A percentile compares a stretch with the other conserved stretches of the same genome.
Conservation (phyloP, 2,888 invertebrate species). For the Biston stratarius region DNA sequence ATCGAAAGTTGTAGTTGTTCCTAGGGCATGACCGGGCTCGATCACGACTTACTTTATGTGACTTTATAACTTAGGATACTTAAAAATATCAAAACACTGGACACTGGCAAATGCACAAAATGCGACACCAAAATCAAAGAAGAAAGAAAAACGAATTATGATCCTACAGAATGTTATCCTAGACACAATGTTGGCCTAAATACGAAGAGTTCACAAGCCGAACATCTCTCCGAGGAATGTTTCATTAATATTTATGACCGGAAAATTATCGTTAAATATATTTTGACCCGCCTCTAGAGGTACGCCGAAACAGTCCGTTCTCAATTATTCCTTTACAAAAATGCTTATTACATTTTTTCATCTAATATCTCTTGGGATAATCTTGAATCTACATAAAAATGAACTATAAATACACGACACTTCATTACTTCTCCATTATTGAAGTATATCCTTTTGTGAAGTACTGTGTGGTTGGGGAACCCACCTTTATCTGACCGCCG, state of each 20-base stretch:
- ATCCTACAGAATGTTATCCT: conserved; percentile 36
- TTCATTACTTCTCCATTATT: conserved; percentile 42
- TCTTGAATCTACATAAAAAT: conserved; percentile 36
- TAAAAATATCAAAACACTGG: too few relatives aligned
- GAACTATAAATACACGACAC: conserved; percentile 40
- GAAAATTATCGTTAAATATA: conserved; percentile 80
- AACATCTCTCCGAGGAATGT: conserved; percentile 64
- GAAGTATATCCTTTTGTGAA: conserved; percentile 34
- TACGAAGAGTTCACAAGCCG: conserved; percentile 58
- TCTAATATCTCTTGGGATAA: conserved; percentile 38
- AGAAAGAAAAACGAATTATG: too few relatives aligned
- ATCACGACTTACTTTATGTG: too few relatives aligned
- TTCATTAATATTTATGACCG: conserved; percentile 82
- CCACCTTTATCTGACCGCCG: conserved; percentile 41
- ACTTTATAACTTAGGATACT: too few relatives aligned
- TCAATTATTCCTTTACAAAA: conserved; percentile 52
- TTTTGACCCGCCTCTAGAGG: conserved; percentile 61
- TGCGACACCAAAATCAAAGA: too few relatives aligned
- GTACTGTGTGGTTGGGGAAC: conserved; percentile 16
- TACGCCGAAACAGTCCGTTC: conserved; percentile 59
- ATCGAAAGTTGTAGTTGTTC: too few relatives aligned
- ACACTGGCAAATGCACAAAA: too few relatives aligned
- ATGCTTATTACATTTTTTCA: conserved; percentile 50
- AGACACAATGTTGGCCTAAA: conserved; percentile 56
- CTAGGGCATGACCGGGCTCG: too few relatives aligned